phyloP scores from a whole-genome alignment of 2,797 vertebrate species.

The Alfaro cultratus region DNA sequence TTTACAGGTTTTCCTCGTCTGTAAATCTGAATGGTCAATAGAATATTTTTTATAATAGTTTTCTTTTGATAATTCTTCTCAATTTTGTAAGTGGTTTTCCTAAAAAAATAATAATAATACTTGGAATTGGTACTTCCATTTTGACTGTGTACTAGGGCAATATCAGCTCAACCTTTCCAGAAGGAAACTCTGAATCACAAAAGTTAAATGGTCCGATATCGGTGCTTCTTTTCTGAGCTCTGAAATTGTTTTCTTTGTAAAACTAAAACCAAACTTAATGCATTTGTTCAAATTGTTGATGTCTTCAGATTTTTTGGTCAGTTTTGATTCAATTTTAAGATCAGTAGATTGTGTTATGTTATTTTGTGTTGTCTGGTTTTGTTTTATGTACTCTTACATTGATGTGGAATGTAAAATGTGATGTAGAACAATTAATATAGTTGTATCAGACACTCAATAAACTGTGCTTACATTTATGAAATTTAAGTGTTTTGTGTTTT shows the following conservation, averaged over 20 bases:
- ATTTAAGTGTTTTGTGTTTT: constrained; percentile 15
- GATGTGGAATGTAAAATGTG: constrained; percentile 77
- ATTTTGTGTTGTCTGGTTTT: constrained; percentile 58
- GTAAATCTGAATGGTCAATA: constrained; percentile 70
- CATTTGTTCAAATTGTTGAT: constrained; percentile 73
- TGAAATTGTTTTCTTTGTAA: constrained; percentile 62
- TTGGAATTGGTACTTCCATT: constrained; percentile 72
- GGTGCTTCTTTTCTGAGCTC: constrained; percentile 39
- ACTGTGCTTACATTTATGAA: constrained; percentile 53
- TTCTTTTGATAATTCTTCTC: constrained; percentile 81
- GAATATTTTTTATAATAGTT: constrained; percentile 85
- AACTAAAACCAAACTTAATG: constrained; percentile 78
- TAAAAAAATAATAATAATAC: constrained; percentile 46
- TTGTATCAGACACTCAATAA: constrained; percentile 74
- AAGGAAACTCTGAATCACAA: constrained; percentile 20
- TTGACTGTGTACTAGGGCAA: constrained; percentile 66
- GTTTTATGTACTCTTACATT: constrained; percentile 67
- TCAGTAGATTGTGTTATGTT: constrained; percentile 64
- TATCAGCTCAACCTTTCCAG: constrained; percentile 46
- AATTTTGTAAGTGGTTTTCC: constrained; percentile 82
- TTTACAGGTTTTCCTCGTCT: constrained; percentile 63
- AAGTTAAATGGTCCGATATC: constrained; percentile 21
- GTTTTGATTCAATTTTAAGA: constrained; percentile 66
- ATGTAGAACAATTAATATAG: constrained; percentile 62
- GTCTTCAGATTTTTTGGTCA: constrained; percentile 62